These are phyloP conservation scores for Anastrepha ludens DNA, from an alignment of 1,140 invertebrate species.

Conservation along the genomic window DNA sequence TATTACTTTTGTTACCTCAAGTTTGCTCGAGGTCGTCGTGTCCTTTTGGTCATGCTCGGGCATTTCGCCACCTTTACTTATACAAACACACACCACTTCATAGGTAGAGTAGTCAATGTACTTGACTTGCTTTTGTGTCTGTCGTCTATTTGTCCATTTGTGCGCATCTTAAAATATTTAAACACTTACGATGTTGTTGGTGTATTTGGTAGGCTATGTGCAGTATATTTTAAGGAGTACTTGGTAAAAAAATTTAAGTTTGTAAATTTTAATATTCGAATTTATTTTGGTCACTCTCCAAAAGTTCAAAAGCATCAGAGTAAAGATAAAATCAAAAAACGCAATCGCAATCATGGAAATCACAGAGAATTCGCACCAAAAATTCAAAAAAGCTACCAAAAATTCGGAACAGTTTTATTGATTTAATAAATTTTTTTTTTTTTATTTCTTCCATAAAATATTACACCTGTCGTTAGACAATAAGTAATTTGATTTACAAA, in stretches of 20 bases:
- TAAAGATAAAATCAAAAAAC: too few relatives aligned
- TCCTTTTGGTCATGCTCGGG: background rate
- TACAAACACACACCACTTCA: background rate
- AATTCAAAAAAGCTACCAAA: too few relatives aligned
- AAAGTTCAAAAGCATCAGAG: too few relatives aligned
- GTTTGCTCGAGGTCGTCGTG: background rate
- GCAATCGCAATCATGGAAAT: too few relatives aligned
- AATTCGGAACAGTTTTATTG: too few relatives aligned
- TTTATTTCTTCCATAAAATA: too few relatives aligned
- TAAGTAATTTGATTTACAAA: too few relatives aligned
- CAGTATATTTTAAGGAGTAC: background rate
- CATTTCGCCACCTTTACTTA: background rate
- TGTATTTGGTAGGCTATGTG: background rate
- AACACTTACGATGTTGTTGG: background rate
- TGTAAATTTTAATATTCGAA: background rate
- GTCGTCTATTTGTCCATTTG: background rate
- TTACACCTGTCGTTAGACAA: too few relatives aligned
- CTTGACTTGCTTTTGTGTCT: background rate
- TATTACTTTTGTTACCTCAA: background rate
- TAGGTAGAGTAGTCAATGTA: background rate
- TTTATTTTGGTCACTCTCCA: too few relatives aligned
- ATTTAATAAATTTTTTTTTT: too few relatives aligned
- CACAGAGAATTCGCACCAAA: too few relatives aligned
- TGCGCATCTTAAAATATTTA: constrained; percentile 41
- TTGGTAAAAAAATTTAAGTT: background rate